phyloP scores from a whole-genome alignment of 2,888 invertebrate genomes.

The Drosophila nigritarsus region DNA sequence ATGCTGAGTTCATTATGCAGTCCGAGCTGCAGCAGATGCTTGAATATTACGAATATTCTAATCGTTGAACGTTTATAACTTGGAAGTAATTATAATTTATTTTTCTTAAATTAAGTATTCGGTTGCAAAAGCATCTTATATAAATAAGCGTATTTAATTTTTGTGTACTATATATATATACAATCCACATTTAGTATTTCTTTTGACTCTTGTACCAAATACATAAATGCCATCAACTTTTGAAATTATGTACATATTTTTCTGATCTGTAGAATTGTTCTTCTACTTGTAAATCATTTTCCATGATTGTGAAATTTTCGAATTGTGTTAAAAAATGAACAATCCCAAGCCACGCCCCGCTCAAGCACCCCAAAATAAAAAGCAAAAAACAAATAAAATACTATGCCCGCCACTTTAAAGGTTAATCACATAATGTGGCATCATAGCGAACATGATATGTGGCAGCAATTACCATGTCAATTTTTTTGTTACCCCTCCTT shows the following conservation, averaged over 20 bases:
- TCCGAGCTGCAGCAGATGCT: conserved; percentile 35
- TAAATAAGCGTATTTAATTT: neutral
- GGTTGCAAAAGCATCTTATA: neutral
- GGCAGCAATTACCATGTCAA: conserved; percentile 60
- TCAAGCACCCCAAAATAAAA: conserved; percentile 23
- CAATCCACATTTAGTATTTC: too few relatives aligned
- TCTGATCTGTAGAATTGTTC: neutral
- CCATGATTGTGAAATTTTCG: neutral
- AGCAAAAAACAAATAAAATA: neutral
- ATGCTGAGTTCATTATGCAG: conserved; percentile 65
- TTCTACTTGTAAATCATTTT: too few relatives aligned
- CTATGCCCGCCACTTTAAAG: conserved; percentile 23
- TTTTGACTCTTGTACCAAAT: neutral
- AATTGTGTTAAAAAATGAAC: conserved; percentile 22
- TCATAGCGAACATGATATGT: conserved; percentile 36
- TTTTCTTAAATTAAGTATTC: neutral
- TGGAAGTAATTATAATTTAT: neutral
- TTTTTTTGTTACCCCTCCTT: conserved; percentile 51
- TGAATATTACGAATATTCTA: neutral
- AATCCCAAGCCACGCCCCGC: conserved; percentile 26
- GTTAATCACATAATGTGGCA: conserved; percentile 62
- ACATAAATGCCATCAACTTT: neutral
- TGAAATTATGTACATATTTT: neutral
- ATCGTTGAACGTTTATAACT: neutral
- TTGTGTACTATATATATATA: too few relatives aligned